Evolutionary conservation across 2,113 vertebrate genomes (phyloP).

Genomic region (Fulmarus glacialis): DNA sequence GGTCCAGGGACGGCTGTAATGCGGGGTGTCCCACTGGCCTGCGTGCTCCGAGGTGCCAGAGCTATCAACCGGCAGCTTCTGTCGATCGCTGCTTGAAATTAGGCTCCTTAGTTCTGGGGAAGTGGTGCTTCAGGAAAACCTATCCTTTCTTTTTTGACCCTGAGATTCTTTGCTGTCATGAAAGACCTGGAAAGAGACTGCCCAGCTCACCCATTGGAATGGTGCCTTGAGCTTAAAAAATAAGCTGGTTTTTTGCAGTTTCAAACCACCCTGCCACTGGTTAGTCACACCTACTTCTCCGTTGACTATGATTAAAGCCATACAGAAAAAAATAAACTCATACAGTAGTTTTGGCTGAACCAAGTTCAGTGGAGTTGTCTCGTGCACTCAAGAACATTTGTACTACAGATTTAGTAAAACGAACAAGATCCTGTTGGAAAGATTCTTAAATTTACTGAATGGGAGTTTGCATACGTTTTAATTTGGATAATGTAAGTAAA

Average conservation of each 20-base stretch:
- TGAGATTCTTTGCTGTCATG: not conserved
- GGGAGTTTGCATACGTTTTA: not conserved
- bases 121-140: not conserved
- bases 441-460: not conserved
- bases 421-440: not conserved
- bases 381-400: not conserved
- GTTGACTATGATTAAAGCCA: not conserved
- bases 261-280: not conserved
- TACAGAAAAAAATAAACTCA: not conserved
- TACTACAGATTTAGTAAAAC: not conserved
- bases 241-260: not conserved
- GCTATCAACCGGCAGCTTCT: not conserved
- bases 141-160: not conserved
- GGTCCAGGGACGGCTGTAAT: not conserved
- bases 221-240: not conserved
- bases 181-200: not conserved
- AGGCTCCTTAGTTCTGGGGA: not conserved
- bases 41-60: accelerated
- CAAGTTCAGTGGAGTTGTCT: not conserved
- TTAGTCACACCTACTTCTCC: not conserved
- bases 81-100: not conserved
- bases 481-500: constrained; percentile 18
- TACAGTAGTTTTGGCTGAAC: not conserved
- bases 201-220: not conserved
- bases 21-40: not conserved